Evolutionary conservation across 2,797 vertebrate genomes (phyloP).

Genomic region (Melanotaenia parkinsoni): DNA sequence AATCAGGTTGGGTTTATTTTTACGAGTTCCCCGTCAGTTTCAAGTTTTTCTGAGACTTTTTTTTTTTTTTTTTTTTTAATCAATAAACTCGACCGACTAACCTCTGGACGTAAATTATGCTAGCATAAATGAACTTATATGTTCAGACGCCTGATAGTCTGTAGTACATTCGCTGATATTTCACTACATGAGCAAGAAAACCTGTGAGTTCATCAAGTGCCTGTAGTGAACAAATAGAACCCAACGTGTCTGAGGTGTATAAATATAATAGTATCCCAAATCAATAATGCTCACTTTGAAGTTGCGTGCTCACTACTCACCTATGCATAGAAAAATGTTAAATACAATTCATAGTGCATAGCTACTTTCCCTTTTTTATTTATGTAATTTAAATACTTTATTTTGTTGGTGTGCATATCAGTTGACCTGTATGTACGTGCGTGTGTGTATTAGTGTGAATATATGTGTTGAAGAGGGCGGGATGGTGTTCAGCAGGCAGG

Average conservation of each 20-base stretch:
- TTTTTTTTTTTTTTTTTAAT: constrained; percentile 12
- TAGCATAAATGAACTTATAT: neutral
- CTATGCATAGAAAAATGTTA: no score
- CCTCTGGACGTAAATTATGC: neutral
- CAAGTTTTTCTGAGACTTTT: constrained; percentile 33
- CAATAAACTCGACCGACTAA: neutral
- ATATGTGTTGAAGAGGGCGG: constrained; percentile 5
- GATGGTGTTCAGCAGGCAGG: constrained; percentile 15
- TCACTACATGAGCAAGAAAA: neutral
- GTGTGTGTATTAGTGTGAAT: constrained; percentile 5
- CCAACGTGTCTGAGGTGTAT: constrained; percentile 18
- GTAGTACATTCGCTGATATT: neutral
- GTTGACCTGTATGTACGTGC: constrained; percentile 6
- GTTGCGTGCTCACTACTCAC: neutral
- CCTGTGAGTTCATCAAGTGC: neutral
- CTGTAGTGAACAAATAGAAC: constrained; percentile 13
- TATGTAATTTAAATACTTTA: neutral
- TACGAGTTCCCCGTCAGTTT: constrained; percentile 54
- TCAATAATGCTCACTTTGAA: constrained; percentile 8
- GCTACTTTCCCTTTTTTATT: neutral
- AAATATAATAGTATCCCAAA: constrained; percentile 28
- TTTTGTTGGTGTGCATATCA: neutral
- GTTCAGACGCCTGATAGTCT: no score
- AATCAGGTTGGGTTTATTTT: constrained; percentile 56
- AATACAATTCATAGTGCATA: no score